Base-by-base conservation (phyloP, 1,140 invertebrate species). In the Brachionus koreanus region DNA sequence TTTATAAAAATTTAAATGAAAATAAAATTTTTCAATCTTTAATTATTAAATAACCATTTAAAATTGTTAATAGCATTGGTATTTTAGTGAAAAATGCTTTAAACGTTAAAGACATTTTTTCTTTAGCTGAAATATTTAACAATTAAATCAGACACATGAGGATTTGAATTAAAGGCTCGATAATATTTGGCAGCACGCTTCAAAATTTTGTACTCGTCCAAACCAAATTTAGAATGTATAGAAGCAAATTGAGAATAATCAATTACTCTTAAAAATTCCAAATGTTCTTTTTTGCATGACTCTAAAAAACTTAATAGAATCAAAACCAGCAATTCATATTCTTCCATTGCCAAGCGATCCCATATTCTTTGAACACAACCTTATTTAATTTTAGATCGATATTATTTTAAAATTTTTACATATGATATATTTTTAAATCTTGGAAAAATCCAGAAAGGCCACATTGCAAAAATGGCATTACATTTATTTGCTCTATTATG, bases 391-490 rank as follows among this genome's bases (percentile, higher is more conserved):
- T 19, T 39, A 19, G 4, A 69, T 37, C 3, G 10, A n/a, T 43
- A 13, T 39, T 39, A 19, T 37, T 23, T 9, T 23, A 42, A 69
- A 74, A 10, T 46, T n/a, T 25, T 74, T 74, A 74, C 69, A 74
- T 74, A 25, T 74, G 69, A 39, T 74, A 74, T 16, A 74, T 74
- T 74, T 74, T 74, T 7, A 74, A 16, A 74, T 74, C 69, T 13
- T 25, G 19, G 25, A 74, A 74, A 74, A 74, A 74, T 2, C 69
- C 69, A 25, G 69, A 23, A 9, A 74, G n/a, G 2, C 69, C 69
- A 46, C 69, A 46, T 46, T 49, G 7, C 39, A 74, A 35, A 46
- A 74, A 74, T 19, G 69, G 39, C 23, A 6, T 10, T 0, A 74
- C 43, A 74, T 74, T 19, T 13, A 74, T 23, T 46, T 74, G 39